Evolutionary conservation across 2,797 vertebrate species (phyloP).

Genomic region (Ataeniobius toweri): DNA sequence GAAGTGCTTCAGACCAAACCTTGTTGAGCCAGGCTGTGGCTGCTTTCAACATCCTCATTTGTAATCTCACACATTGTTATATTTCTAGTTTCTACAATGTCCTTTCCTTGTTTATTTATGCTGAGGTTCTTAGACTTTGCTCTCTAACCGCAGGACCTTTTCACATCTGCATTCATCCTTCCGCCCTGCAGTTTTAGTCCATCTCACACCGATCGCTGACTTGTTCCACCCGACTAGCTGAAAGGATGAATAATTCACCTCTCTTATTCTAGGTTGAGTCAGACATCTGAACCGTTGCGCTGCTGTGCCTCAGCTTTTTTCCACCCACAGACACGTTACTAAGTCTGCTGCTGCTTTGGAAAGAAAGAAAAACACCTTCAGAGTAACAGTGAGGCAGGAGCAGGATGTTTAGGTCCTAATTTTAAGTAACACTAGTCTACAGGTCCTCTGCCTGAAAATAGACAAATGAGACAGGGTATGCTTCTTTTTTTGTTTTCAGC

Average conservation of each 20-base stretch:
- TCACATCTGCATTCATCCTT: slow-evolving; percentile 55
- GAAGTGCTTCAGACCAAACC: not conserved
- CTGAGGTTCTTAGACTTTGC: not conserved
- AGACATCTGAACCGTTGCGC: slow-evolving; percentile 38
- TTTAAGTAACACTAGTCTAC: slow-evolving; percentile 18
- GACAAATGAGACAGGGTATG: not conserved
- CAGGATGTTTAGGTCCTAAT: slow-evolving; percentile 26
- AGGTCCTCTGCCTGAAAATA: not conserved
- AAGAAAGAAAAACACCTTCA: slow-evolving; percentile 32
- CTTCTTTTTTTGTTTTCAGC: slow-evolving; percentile 15
- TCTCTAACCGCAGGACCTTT: slow-evolving; percentile 32
- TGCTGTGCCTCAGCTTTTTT: slow-evolving; percentile 40
- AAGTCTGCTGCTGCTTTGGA: slow-evolving; percentile 43
- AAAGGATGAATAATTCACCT: slow-evolving; percentile 74
- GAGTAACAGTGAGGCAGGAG: slow-evolving; percentile 15
- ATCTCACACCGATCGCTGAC: slow-evolving; percentile 15
- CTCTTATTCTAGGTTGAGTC: slow-evolving; percentile 53
- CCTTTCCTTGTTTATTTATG: not conserved
- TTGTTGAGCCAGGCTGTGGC: not conserved
- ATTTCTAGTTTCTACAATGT: not conserved
- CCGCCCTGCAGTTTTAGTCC: slow-evolving; percentile 31
- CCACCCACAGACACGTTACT: slow-evolving; percentile 38
- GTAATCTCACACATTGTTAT: not conserved
- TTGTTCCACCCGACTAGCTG: slow-evolving; percentile 52
- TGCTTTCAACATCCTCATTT: slow-evolving; percentile 7